These are phyloP conservation scores for Zonitis immaculata DNA, from an alignment of 2,888 invertebrate species.

Conservation along the genomic window DNA sequence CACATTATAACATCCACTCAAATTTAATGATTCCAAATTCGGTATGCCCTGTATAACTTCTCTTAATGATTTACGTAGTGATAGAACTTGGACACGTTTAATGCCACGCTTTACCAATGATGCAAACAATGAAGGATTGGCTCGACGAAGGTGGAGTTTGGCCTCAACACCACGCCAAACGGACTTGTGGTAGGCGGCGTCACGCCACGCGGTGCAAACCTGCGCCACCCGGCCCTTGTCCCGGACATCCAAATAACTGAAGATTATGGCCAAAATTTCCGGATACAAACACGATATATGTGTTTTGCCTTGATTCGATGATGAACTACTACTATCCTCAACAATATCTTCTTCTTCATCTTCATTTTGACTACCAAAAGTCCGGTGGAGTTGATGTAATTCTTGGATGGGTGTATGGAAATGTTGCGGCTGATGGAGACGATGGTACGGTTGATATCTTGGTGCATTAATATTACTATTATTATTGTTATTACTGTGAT, in stretches of 20 bases:
- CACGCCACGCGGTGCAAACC: conserved; percentile 85
- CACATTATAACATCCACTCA: conserved; percentile 92
- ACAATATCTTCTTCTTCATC: conserved; percentile 27
- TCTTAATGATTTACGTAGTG: conserved; percentile 72
- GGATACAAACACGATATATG: conserved; percentile 88
- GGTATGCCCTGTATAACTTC: conserved; percentile 84
- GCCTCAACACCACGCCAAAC: conserved; percentile 95
- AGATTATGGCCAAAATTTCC: conserved; percentile 87
- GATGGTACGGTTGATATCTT: conserved; percentile 60
- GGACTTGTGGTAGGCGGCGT: conserved; percentile 86
- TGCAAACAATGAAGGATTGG: conserved; percentile 78
- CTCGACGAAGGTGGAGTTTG: conserved; percentile 77
- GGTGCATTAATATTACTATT: no score
- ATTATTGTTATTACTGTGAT: conserved; percentile 45
- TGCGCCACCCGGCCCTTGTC: conserved; percentile 89
- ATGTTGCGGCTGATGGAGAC: conserved; percentile 62
- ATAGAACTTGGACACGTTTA: conserved; percentile 81
- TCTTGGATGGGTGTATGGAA: conserved; percentile 48
- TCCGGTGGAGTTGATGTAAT: conserved; percentile 37
- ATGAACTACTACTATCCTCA: conserved; percentile 25
- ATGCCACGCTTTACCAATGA: conserved; percentile 85
- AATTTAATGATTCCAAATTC: conserved; percentile 79
- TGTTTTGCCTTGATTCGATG: conserved; percentile 51
- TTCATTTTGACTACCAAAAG: conserved; percentile 14
- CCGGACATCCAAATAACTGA: conserved; percentile 79